Evolutionary conservation across 1,140 invertebrate species (phyloP), one percentile per base, ranked within the genome.

Genomic region (Dreissena polymorpha): DNA sequence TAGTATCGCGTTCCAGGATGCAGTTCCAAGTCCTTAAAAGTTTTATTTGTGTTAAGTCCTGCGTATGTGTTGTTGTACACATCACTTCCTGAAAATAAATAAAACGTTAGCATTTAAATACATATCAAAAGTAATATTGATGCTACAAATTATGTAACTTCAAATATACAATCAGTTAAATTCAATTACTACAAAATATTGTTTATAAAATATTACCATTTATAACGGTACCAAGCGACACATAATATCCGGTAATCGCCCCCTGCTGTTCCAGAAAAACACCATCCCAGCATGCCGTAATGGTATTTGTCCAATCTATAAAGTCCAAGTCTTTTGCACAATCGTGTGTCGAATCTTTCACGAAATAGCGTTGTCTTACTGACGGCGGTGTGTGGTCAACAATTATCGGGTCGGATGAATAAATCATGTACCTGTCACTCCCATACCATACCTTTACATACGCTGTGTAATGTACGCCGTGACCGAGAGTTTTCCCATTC

Each of bases 221-320:
- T 25, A 23, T 68, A 27, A 39, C 39, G 10, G 68, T 70, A 21
- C 68, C 68, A 18, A 70, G 23, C 14, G 14, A 39, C 39, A 70
- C 23, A 29, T 25, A 39, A 10, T 70, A 70, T 14, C 49, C 25
- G 39, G 5, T 49, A 10, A 86, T 71, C 10, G 23, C 7, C 51
- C 78, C 77, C 50, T 85, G 73, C 50, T 23, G 18, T 53, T 86
- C 86, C 6, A 2, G 21, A 27, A 86, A 86, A 18, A 85, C 83
- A 16, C 67, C 71, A 14, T 29, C 39, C 86, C 86, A 86, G 60
- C 83, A 85, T 13, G 74, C 70, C 8, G 68, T 75, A 21, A 86
- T 55, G 13, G 55, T 29, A 18, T 55, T 29, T 3, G 14, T 55
- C 23, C 72, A 60, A 27, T 55, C 55, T 18, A 74, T 74, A 13